A percentile compares a stretch with the other conserved stretches of the same genome.
Conservation (phyloP, 2,888 invertebrate genomes). For the Conomelus anceps region DNA sequence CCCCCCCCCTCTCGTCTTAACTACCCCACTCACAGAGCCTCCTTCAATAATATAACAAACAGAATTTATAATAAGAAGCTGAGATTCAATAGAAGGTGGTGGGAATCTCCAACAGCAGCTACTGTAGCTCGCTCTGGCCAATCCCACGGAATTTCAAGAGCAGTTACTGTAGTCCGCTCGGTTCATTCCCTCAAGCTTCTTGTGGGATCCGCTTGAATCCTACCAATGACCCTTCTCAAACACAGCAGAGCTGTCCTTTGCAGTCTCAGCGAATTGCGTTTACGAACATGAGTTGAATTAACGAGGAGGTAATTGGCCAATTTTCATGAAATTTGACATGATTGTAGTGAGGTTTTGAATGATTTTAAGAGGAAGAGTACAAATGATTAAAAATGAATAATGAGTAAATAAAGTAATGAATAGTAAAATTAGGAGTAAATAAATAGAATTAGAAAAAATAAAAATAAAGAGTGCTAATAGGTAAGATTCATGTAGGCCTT, state of each 20-base stretch:
- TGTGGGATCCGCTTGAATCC: background rate
- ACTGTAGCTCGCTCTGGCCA: background rate
- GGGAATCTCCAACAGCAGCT: background rate
- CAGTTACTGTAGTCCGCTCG: background rate
- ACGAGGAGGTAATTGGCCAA: background rate
- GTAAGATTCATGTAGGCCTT: no score
- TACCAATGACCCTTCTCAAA: background rate
- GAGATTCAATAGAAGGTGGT: conserved; percentile 13
- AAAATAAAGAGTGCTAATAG: no score
- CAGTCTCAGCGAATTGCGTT: background rate
- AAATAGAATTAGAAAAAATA: no score
- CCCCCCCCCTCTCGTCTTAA: background rate
- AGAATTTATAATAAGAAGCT: conserved; percentile 6
- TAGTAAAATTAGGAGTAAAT: no score
- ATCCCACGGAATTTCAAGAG: background rate
- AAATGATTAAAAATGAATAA: no score
- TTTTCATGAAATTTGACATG: no score
- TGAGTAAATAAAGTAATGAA: no score
- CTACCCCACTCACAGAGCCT: background rate
- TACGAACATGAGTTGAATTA: background rate
- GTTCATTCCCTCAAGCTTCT: background rate
- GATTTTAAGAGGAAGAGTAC: no score
- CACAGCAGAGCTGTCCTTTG: background rate
- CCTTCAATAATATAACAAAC: conserved; percentile 9
- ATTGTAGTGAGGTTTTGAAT: no score